These are phyloP conservation scores for Linurgus olivaceus DNA, from an alignment of 2,797 vertebrate species.

Conservation along the genomic window DNA sequence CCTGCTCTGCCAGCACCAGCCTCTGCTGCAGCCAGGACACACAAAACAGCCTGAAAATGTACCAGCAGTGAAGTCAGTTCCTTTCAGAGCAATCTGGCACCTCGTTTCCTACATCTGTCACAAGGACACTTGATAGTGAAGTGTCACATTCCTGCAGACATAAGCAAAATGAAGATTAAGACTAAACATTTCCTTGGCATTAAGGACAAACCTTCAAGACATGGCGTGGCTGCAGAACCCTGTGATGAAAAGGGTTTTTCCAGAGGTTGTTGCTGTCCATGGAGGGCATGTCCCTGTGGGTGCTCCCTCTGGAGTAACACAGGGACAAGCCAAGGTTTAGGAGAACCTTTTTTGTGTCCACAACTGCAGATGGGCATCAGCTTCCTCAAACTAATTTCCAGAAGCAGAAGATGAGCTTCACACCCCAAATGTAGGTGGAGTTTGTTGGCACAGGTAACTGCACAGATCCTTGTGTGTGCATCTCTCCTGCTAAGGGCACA, in stretches of 20 bases:
- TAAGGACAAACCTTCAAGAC: not conserved
- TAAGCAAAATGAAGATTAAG: slow-evolving; percentile 34
- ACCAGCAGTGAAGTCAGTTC: not conserved
- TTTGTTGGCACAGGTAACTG: not conserved
- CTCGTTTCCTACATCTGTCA: not conserved
- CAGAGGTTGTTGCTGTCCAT: not conserved
- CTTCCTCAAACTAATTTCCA: not conserved
- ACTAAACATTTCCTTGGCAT: not conserved
- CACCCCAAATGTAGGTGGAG: not conserved
- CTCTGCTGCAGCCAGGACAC: not conserved
- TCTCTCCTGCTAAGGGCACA: not conserved
- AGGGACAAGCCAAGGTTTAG: not conserved
- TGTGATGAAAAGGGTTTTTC: not conserved
- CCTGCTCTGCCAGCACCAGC: not conserved
- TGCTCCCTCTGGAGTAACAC: not conserved
- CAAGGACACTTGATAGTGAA: not conserved
- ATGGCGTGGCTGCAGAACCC: not conserved
- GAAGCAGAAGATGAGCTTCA: not conserved
- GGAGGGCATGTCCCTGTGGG: not conserved
- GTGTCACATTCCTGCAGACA: not conserved
- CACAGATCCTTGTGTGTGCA: not conserved
- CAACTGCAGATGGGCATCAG: not conserved
- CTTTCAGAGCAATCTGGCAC: not conserved
- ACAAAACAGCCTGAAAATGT: not conserved
- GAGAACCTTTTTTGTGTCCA: not conserved